Percentiles rank a stretch among this genome's conserved stretches.
phyloP scores from a whole-genome alignment of 2,888 invertebrate species.

The Frankliniella intonsa region DNA sequence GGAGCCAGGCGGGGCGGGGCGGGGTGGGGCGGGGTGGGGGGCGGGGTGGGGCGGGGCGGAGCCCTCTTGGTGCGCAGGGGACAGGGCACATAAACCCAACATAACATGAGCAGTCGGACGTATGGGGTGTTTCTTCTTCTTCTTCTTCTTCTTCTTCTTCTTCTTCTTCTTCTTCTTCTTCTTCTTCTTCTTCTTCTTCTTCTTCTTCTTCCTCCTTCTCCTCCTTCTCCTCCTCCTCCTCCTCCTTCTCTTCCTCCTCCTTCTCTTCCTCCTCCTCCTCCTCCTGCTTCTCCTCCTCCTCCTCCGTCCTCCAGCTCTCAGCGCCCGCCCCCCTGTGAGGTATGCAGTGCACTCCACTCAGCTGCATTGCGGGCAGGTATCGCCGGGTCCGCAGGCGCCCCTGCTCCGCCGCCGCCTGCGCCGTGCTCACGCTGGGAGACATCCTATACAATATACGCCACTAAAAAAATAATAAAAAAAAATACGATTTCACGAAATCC shows the following conservation, averaged over 20 bases:
- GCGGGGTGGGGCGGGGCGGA: neutral
- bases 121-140: neutral
- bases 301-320: neutral
- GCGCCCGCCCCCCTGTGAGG: neutral
- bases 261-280: neutral
- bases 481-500: too few species aligned
- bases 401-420: too few species aligned
- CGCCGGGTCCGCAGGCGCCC: neutral
- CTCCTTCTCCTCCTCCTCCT: too few species aligned
- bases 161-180: too few species aligned
- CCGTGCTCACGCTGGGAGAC: too few species aligned
- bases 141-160: too few species aligned
- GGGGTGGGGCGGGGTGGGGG: neutral
- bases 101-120: neutral
- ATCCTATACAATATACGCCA: too few species aligned
- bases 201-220: too few species aligned
- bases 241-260: too few species aligned
- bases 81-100: conserved; percentile 16
- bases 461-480: too few species aligned
- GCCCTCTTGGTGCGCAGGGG: neutral
- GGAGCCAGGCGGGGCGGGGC: neutral
- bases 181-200: too few species aligned
- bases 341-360: neutral
- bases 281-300: too few species aligned
- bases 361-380: conserved; percentile 11